Base-by-base conservation (phyloP, 2,113 vertebrate species). In the Polypterus bichir region DNA sequence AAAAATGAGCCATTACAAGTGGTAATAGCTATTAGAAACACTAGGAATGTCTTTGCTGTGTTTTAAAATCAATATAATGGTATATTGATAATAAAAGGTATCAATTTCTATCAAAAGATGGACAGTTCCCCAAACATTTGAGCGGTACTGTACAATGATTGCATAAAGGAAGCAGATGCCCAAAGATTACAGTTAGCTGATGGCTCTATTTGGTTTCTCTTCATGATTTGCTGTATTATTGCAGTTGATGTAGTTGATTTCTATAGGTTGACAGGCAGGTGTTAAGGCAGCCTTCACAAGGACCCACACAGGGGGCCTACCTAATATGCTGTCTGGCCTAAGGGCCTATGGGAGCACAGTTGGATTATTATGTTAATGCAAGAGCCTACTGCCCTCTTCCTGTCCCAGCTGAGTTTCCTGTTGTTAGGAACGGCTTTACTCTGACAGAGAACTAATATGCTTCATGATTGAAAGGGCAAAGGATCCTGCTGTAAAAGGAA, bases 331-430 rank as follows among this genome's bases (percentile, higher is more conserved):
- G 90, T 86, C 92, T 95, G 93, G 93, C 94, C 91, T 81, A 66
- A 77, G 92, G 93, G 96, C 91, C 90, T 92, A 81, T 89, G 92
- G 92, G 89, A 95, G 76, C 74, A 74, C 76, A 82, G 86, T 85
- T 94, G 93, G 96, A 94, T 98, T 94, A 97, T 98, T 97, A 97
- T 97, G 96, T 92, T 97, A 97, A 97, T 97, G 91, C 86, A 67
- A 85, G 90, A 88, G 93, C 92, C 92, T 83, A 89, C 93, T 96
- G 93, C 92, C 92, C 92, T 91, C 92, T 82, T 83, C 86, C 89
- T 83, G 83, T 95, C 93, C 93, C 94, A 98, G 92, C 93, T 96
- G 92, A 89, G 91, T 86, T 91, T 87, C 85, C 93, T 73, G 92
- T 92, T 86, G 91, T 93, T 92, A 91, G 86, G 86, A 89, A 89